Conservation (phyloP, 2,888 invertebrate genomes). For the Andrena camellia region DNA sequence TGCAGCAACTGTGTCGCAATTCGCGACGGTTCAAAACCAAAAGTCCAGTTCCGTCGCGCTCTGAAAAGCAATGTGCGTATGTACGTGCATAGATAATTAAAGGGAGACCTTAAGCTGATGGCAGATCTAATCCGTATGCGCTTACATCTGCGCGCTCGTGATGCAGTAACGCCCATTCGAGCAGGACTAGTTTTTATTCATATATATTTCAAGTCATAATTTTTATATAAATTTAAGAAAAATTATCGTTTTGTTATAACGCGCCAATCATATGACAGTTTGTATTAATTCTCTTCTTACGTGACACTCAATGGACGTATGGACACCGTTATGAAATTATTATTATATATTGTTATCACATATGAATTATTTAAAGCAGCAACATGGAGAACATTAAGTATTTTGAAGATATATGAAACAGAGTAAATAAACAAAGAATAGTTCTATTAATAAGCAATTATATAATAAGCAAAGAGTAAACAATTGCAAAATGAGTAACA, state of each 20-base stretch:
- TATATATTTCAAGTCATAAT: background rate
- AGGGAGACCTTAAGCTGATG: slow-evolving; percentile 2
- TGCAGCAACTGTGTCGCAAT: slow-evolving; percentile 53
- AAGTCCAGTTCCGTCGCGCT: slow-evolving; percentile 76
- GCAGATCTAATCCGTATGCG: slow-evolving; percentile 13
- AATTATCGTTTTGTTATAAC: no score
- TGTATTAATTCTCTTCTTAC: no score
- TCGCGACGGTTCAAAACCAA: slow-evolving; percentile 60
- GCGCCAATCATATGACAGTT: no score
- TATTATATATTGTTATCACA: no score
- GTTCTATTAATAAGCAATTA: no score
- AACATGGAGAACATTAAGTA: no score
- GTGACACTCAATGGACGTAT: no score
- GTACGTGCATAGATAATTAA: slow-evolving; percentile 35
- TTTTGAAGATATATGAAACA: no score
- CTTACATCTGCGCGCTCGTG: background rate
- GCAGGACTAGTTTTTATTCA: background rate
- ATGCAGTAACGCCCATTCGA: slow-evolving; percentile 9
- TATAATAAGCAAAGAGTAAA: background rate
- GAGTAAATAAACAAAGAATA: no score
- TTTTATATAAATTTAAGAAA: no score
- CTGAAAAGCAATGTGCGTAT: slow-evolving; percentile 68
- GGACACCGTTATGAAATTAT: no score
- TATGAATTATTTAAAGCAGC: no score
- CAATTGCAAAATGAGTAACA: background rate